phyloP scores from a whole-genome alignment of 2,113 vertebrate genomes.

The Vanacampus margaritifer region DNA sequence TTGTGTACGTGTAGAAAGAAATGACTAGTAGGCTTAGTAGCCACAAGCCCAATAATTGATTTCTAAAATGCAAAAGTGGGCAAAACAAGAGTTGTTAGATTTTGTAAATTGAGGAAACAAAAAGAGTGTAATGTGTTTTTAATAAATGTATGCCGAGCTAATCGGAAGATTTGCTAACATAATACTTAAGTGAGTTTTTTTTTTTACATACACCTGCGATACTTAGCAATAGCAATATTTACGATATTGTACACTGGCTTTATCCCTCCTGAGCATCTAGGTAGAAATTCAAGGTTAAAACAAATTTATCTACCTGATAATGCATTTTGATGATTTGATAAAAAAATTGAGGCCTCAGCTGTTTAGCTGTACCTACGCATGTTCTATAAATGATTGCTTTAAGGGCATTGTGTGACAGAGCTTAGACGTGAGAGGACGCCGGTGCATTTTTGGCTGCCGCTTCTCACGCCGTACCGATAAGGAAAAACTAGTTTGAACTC shows the following conservation, averaged over 20 bases:
- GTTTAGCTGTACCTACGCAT: not conserved
- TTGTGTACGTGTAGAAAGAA: no score
- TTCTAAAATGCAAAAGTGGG: conserved; percentile 47
- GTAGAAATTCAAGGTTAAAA: conserved; percentile 44
- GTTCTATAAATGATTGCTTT: not conserved
- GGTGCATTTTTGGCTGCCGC: no score
- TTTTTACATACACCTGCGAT: no score
- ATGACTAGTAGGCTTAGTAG: conserved; percentile 61
- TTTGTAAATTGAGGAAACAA: conserved; percentile 42
- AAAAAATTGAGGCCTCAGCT: not conserved
- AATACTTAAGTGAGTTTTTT: conserved; percentile 13
- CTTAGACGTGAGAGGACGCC: no score
- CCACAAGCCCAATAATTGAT: conserved; percentile 66
- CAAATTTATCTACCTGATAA: conserved; percentile 14
- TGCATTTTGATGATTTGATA: not conserved
- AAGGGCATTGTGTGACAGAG: not conserved
- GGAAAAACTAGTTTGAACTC: no score
- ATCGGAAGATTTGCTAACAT: conserved; percentile 48
- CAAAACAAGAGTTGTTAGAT: conserved; percentile 31
- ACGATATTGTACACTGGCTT: conserved; percentile 14
- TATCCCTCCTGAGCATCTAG: conserved; percentile 35
- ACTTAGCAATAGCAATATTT: no score
- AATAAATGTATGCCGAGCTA: conserved; percentile 24
- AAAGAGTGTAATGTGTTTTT: conserved; percentile 30
- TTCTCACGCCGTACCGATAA: no score